Evolutionary conservation across 2,888 invertebrate genomes (phyloP).

Genomic region (Agrochola lota): DNA sequence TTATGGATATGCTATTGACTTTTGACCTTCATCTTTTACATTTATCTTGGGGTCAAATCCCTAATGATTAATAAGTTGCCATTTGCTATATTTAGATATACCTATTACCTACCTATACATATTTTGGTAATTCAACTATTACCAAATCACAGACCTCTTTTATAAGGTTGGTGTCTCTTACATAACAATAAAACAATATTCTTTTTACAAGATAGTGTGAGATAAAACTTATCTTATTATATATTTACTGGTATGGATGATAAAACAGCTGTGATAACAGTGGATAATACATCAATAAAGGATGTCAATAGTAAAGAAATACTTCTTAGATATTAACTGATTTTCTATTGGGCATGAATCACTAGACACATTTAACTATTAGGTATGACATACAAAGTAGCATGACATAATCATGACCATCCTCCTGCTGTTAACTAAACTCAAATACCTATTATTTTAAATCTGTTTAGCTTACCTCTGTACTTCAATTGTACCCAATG

Average conservation of each 20-base stretch:
- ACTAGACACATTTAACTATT: constrained; percentile 16
- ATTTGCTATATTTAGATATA: constrained; percentile 23
- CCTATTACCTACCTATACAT: too few species aligned
- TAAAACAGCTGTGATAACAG: constrained; percentile 61
- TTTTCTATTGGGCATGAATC: constrained; percentile 39
- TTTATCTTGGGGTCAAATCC: constrained; percentile 3
- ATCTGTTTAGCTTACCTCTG: constrained; percentile 92
- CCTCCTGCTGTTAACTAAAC: background rate
- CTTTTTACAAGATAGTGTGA: constrained; percentile 44
- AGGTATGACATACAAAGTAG: background rate
- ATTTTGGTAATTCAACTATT: background rate
- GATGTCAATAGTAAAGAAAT: constrained; percentile 32
- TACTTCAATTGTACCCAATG: constrained; percentile 98
- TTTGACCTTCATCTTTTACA: constrained; percentile 3
- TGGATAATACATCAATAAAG: constrained; percentile 51
- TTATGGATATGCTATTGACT: background rate
- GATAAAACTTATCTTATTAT: constrained; percentile 58
- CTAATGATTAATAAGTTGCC: constrained; percentile 1
- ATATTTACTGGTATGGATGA: constrained; percentile 52
- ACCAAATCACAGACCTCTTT: constrained; percentile 23
- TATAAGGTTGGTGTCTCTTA: constrained; percentile 42
- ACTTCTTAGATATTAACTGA: constrained; percentile 11
- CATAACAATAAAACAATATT: constrained; percentile 49
- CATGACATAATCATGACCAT: constrained; percentile 6
- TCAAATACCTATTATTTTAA: background rate